Base-by-base conservation (phyloP, 1,140 invertebrate species). In the Aphis craccivora region DNA sequence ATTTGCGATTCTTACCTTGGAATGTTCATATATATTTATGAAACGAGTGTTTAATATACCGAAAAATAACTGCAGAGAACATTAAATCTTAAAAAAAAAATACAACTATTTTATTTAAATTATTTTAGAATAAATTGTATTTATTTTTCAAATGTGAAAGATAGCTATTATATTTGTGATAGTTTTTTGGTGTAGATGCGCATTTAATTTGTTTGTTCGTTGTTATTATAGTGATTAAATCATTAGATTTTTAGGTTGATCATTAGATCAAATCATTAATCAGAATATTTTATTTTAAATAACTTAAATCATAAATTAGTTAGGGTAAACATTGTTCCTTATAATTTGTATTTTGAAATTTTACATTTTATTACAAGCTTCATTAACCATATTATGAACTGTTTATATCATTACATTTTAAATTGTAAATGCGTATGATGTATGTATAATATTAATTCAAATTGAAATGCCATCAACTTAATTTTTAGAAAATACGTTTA, bases 1-100 rank as follows among this genome's bases (percentile, higher is more conserved):
- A 88, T 25, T 84, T 30, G 18, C 22, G 8, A 37, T 88, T 53
- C 35, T 88, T 88, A 53, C 87, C 87, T 88, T 88, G 87, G 48
- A 37, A 20, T 37, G 45, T 88, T 35, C 37, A 88, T 43, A 43
- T 84, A 84, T 4, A 84, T 84, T 11, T 84, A 5, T 43, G 8
- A 23, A 14, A 43, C 11, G 23, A 23, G 22, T 43, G 4, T 84
- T 40, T 11, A 45, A 86, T 67, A 67, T 22, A 9, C 11, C 11
- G 30, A 67, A n/a, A n/a, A n/a, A 67, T 1, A 60, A 67, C 25
- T 30, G 14, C 8, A n/a, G 4, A 67, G 11, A n/a, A 67, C 25
- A 67, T 3, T n/a, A 45, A 11, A 11, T 11, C 11, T 11, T n/a
- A 67, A 14, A n/a, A 67, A 67, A n/a, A 67, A 76, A 67, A 18